Percentiles rank a stretch among this genome's conserved stretches.
Conservation (phyloP, 2,888 invertebrate genomes). For the Sialis fuliginosa region DNA sequence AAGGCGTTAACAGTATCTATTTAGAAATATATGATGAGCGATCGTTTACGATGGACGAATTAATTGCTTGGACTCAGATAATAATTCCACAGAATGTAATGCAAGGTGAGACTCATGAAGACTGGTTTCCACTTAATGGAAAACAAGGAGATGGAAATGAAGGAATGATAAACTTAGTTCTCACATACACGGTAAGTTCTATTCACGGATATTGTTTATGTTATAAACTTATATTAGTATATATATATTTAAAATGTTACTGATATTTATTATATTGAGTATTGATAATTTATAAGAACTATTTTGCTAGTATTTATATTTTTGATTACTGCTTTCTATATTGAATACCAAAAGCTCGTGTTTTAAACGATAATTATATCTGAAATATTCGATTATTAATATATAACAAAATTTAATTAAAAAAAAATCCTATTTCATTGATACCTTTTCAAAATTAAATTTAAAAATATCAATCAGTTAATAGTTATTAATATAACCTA, state of each 20-base stretch:
- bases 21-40: conserved; percentile 95
- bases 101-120: conserved; percentile 79
- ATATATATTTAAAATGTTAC: neutral
- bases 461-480: too few relatives aligned
- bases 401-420: too few relatives aligned
- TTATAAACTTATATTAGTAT: neutral
- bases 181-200: conserved; percentile 52
- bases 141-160: conserved; percentile 90
- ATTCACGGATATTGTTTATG: neutral
- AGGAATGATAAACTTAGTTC: conserved; percentile 80
- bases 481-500: too few relatives aligned
- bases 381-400: too few relatives aligned
- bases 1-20: conserved; percentile 74
- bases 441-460: too few relatives aligned
- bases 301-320: too few relatives aligned
- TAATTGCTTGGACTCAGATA: conserved; percentile 87
- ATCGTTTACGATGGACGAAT: conserved; percentile 89
- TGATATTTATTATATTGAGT: neutral
- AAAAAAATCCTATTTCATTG: too few relatives aligned
- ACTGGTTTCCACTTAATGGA: conserved; percentile 87
- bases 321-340: too few relatives aligned
- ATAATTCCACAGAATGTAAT: conserved; percentile 71
- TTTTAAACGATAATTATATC: too few relatives aligned
- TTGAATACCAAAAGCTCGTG: too few relatives aligned
- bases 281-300: too few relatives aligned